Percentiles rank a stretch among this genome's conserved stretches.
These are phyloP conservation scores for Adelges cooleyi DNA, from an alignment of 1,140 invertebrate genomes.

Conservation along the genomic window DNA sequence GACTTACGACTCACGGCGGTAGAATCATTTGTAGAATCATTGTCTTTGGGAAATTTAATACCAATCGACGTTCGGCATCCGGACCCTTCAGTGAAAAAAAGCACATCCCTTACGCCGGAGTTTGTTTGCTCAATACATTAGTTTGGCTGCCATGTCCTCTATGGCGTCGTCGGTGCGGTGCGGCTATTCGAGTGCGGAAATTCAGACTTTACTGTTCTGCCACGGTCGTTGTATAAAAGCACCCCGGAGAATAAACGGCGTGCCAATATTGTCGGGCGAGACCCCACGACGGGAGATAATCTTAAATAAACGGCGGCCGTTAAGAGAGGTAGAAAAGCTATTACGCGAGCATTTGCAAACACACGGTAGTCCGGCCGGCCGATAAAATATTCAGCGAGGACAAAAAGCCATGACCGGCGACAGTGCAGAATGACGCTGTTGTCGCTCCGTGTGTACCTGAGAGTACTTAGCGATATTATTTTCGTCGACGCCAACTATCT, in stretches of 20 bases:
- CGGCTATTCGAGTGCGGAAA: neutral
- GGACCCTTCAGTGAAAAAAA: no score
- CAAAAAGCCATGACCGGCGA: neutral
- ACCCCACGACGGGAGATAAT: neutral
- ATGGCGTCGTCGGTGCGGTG: neutral
- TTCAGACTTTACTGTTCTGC: neutral
- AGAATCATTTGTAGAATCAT: no score
- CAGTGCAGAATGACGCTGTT: neutral
- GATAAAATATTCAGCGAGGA: constrained; percentile 20
- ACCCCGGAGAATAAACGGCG: constrained; percentile 9
- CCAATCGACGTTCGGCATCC: no score
- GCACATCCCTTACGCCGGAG: no score
- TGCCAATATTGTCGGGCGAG: neutral
- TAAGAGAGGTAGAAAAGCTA: constrained; percentile 16
- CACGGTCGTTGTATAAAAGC: constrained; percentile 4
- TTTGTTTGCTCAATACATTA: no score
- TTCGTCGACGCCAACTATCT: no score
- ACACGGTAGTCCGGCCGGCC: neutral
- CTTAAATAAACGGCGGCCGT: constrained; percentile 21
- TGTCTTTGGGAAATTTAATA: no score
- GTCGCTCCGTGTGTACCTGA: no score
- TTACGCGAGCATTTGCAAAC: constrained; percentile 15
- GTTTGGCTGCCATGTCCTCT: no score
- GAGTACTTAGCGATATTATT: no score
- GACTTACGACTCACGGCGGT: constrained; percentile 36